phyloP scores from a whole-genome alignment of 2,888 invertebrate genomes.

The Cynaeus angustus region DNA sequence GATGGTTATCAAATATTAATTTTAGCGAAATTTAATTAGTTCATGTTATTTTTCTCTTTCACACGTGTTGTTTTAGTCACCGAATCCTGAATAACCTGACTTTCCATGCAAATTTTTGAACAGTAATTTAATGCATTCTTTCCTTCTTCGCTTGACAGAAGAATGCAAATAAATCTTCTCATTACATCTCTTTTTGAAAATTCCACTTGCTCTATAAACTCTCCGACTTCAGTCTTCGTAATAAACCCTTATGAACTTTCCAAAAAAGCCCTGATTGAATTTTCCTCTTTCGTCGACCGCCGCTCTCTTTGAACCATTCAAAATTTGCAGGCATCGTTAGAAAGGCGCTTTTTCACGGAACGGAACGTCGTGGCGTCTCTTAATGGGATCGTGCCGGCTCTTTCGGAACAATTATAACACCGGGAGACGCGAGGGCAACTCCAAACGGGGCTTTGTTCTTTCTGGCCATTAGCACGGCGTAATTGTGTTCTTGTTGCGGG shows the following conservation, averaged over 20 bases:
- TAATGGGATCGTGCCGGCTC: constrained; percentile 26
- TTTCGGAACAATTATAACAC: constrained; percentile 33
- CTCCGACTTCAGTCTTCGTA: too few species aligned
- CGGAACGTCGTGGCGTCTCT: constrained; percentile 13
- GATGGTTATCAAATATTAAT: too few species aligned
- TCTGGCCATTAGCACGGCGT: constrained; percentile 42
- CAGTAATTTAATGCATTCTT: too few species aligned
- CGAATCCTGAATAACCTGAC: too few species aligned
- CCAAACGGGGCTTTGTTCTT: constrained; percentile 38
- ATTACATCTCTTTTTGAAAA: too few species aligned
- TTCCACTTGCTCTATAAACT: too few species aligned
- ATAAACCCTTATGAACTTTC: background rate
- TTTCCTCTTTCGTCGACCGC: background rate
- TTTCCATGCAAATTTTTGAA: too few species aligned
- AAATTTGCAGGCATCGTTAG: constrained; percentile 13
- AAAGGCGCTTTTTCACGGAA: constrained; percentile 21
- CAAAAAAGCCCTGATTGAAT: constrained; percentile 13
- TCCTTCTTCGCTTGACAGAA: too few species aligned
- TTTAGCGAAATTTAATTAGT: too few species aligned
- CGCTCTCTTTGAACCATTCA: constrained; percentile 17
- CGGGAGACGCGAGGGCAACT: constrained; percentile 12
- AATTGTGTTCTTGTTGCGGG: constrained; percentile 46
- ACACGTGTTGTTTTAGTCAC: too few species aligned
- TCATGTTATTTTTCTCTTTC: too few species aligned
- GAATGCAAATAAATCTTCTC: too few species aligned